Evolutionary conservation across 1,140 invertebrate genomes (phyloP).

Genomic region (Pygmarrhopalites habei): DNA sequence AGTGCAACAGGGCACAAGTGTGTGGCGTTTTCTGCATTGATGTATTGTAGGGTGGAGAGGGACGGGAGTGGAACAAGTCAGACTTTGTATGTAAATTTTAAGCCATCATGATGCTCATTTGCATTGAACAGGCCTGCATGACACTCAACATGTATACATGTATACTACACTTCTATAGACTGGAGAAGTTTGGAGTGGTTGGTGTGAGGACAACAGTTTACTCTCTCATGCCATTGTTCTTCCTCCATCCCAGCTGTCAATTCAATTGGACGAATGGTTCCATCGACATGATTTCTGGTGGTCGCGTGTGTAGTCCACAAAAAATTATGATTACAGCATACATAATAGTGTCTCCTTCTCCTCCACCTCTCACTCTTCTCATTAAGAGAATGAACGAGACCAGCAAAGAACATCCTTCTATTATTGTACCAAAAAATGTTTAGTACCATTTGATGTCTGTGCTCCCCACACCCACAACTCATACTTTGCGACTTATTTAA

Average conservation of each 20-base stretch:
- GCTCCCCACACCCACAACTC: too few relatives aligned
- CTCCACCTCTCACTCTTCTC: too few relatives aligned
- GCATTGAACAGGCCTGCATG: not conserved
- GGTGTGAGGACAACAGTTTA: not conserved
- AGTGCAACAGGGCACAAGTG: not conserved
- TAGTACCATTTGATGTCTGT: too few relatives aligned
- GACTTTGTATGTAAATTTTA: slow-evolving; percentile 27
- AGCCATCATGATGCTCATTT: slow-evolving; percentile 4
- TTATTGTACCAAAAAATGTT: too few relatives aligned
- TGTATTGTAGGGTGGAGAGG: not conserved
- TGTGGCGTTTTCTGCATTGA: not conserved
- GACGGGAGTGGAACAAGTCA: slow-evolving; percentile 1
- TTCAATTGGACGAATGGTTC: slow-evolving; percentile 11
- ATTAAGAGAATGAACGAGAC: too few relatives aligned
- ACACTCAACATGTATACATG: too few relatives aligned
- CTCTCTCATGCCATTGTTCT: slow-evolving; percentile 8
- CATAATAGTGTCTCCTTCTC: too few relatives aligned
- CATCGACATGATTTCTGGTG: slow-evolving; percentile 32
- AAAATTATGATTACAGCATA: too few relatives aligned
- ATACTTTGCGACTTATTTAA: too few relatives aligned
- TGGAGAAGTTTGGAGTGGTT: not conserved
- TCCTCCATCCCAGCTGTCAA: slow-evolving; percentile 12
- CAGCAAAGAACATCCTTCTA: too few relatives aligned
- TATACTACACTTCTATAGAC: too few relatives aligned
- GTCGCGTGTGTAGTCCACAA: slow-evolving; percentile 24